Evolutionary conservation across 2,797 vertebrate genomes (phyloP).

Genomic region (Cirrhinus molitorella): DNA sequence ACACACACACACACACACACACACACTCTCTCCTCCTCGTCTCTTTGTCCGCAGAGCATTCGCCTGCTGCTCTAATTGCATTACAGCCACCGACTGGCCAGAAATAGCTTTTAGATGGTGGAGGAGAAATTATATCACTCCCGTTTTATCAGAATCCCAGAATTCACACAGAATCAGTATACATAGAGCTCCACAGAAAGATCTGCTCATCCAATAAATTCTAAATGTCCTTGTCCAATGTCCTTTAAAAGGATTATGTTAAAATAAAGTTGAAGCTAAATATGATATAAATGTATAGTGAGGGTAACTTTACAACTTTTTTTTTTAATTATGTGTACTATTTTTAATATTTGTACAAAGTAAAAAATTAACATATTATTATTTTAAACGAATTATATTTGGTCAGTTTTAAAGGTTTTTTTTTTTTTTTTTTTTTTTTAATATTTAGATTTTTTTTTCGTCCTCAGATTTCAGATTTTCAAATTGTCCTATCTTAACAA

Average conservation of each 20-base stretch:
- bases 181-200: background rate
- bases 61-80: constrained; percentile 40
- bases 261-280: background rate
- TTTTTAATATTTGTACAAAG: background rate
- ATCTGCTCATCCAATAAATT: background rate
- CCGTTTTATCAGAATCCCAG: constrained; percentile 19
- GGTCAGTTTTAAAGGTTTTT: too few relatives aligned
- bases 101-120: constrained; percentile 49
- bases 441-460: too few relatives aligned
- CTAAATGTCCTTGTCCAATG: too few relatives aligned
- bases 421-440: too few relatives aligned
- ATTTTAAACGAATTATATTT: background rate
- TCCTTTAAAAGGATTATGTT: background rate
- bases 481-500: too few relatives aligned
- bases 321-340: background rate
- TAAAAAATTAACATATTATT: background rate
- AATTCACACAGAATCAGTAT: background rate
- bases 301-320: too few relatives aligned
- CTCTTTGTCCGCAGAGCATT: constrained; percentile 26
- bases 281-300: background rate
- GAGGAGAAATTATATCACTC: constrained; percentile 26
- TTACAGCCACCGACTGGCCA: constrained; percentile 43
- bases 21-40: background rate
- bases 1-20: background rate
- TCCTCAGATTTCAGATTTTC: too few relatives aligned